phyloP scores from a whole-genome alignment of 2,797 vertebrate species.

The Mionectes olivaceus region DNA sequence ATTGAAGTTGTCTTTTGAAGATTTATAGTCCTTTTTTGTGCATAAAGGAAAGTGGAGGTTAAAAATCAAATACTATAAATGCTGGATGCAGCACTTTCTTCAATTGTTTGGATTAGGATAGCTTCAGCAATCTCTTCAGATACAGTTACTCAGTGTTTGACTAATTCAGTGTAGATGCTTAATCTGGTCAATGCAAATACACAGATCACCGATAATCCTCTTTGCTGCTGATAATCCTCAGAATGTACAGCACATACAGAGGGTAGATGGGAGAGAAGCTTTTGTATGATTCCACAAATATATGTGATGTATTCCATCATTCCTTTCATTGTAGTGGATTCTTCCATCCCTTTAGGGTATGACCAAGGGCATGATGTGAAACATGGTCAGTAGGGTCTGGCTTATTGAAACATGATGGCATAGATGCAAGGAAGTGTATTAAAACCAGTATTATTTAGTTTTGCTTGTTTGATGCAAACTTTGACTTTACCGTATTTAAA shows the following conservation, averaged over 20 bases:
- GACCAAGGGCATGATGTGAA: neutral
- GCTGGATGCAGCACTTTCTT: constrained; percentile 13
- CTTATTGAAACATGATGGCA: neutral
- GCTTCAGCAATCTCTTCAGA: constrained; percentile 63
- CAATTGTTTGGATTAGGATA: constrained; percentile 60
- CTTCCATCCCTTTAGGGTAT: neutral
- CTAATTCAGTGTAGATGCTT: constrained; percentile 55
- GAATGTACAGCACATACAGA: neutral
- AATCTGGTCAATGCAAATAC: constrained; percentile 68
- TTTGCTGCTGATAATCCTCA: constrained; percentile 55
- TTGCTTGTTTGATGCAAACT: neutral
- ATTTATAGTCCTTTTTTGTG: neutral
- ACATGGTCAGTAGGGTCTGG: neutral
- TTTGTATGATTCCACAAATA: constrained; percentile 15
- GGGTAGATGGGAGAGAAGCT: neutral
- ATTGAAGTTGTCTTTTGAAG: constrained; percentile 10
- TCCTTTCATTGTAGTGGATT: neutral
- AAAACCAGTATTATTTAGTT: neutral
- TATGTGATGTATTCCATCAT: neutral
- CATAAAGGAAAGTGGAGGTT: constrained; percentile 5
- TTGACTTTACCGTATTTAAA: neutral
- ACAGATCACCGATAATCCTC: constrained; percentile 68
- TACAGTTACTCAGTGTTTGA: constrained; percentile 63
- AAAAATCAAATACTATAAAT: constrained; percentile 43
- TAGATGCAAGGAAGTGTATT: neutral